Conservation (phyloP, 1,140 invertebrate genomes). For the Drosophila suzukii region DNA sequence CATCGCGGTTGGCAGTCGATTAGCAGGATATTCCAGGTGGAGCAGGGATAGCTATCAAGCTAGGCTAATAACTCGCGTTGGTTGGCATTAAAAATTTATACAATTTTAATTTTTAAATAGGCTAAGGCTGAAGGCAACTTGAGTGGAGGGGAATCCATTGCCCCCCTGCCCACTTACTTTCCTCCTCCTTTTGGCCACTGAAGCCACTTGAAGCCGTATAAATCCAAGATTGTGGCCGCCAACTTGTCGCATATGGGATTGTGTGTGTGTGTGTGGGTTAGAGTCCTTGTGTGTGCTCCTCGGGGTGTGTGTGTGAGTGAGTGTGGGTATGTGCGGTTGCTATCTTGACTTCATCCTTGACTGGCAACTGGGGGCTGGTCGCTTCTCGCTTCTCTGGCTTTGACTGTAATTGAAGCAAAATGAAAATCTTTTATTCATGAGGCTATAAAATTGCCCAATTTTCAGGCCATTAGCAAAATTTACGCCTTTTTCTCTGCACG, state of each 20-base stretch:
- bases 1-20: conserved; percentile 60
- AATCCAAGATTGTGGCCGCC: conserved; percentile 80
- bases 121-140: conserved; percentile 13
- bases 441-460: conserved; percentile 85
- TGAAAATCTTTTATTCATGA: conserved; percentile 84
- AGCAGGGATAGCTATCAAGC: conserved; percentile 23
- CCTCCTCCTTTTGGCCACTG: conserved; percentile 33
- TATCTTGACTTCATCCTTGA: conserved; percentile 78
- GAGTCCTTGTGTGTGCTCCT: conserved; percentile 16
- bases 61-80: conserved; percentile 70
- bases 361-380: conserved; percentile 40
- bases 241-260: conserved; percentile 73
- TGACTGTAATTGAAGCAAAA: conserved; percentile 84
- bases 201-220: conserved; percentile 77
- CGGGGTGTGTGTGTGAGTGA: conserved; percentile 11
- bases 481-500: conserved; percentile 83
- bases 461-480: conserved; percentile 85
- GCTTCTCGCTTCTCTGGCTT: conserved; percentile 45
- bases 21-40: conserved; percentile 36
- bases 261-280: conserved; percentile 4
- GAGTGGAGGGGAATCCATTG: background rate
- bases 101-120: conserved; percentile 81
- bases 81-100: conserved; percentile 70
- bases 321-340: conserved; percentile 31
- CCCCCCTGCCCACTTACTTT: background rate